Evolutionary conservation across 2,797 vertebrate species (phyloP).

Genomic region (Acestrorhynchus altus): DNA sequence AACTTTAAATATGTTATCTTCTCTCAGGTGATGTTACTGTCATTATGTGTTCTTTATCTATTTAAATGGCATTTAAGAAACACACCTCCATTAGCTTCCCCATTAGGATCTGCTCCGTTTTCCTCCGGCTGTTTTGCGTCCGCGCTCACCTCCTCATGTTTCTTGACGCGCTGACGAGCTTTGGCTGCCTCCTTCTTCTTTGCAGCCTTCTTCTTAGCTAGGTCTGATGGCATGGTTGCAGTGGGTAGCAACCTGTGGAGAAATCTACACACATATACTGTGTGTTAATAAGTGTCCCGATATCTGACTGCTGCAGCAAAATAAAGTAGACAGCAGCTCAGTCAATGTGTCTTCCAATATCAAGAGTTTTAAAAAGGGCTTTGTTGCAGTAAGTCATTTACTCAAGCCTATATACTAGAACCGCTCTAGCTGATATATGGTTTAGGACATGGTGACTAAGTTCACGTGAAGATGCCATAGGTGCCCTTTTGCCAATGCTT

Average conservation of each 20-base stretch:
- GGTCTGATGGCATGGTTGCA: slow-evolving; percentile 87
- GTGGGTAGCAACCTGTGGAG: slow-evolving; percentile 23
- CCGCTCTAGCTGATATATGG: too few species aligned
- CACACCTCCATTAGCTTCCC: slow-evolving; percentile 32
- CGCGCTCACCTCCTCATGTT: slow-evolving; percentile 78
- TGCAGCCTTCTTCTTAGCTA: slow-evolving; percentile 96
- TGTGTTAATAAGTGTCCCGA: background rate
- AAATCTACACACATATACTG: background rate
- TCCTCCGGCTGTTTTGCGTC: slow-evolving; percentile 76
- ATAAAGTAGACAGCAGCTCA: too few species aligned
- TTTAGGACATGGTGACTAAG: too few species aligned
- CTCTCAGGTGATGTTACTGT: background rate
- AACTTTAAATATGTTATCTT: background rate
- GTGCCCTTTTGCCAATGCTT: too few species aligned
- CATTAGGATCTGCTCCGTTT: slow-evolving; percentile 61
- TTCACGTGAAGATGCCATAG: too few species aligned
- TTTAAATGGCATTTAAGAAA: slow-evolving; percentile 4
- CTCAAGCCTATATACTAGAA: too few species aligned
- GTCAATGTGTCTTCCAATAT: too few species aligned
- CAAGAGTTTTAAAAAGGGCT: too few species aligned
- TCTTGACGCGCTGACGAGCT: slow-evolving; percentile 86
- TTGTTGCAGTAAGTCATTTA: too few species aligned
- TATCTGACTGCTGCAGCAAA: too few species aligned
- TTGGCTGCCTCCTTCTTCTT: slow-evolving; percentile 98
- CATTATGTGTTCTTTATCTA: background rate